Base-by-base conservation (phyloP, 2,797 vertebrate genomes). In the Intellagama lesueurii region DNA sequence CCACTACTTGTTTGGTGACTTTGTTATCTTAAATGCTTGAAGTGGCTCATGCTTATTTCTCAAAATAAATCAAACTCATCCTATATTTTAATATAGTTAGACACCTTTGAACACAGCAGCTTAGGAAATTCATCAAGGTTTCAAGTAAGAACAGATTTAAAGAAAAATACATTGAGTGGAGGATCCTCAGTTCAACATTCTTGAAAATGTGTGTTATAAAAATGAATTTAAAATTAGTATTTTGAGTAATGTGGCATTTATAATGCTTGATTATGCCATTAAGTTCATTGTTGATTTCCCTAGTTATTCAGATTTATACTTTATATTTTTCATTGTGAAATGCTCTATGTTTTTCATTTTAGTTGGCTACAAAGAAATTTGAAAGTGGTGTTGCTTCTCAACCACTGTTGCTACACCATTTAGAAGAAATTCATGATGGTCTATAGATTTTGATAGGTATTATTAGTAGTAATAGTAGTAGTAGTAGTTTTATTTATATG, bases 321-420 rank as follows among this genome's bases (percentile, higher is more conserved):
- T 82, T 64, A 40, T 86, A 28, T 47, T 40, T 77, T 11, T 83
- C 19, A 3, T 52, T 88, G 47, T 86, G 83, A 22, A 87, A 79
- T 40, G 40, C 3, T 70, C 56, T 40, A n/a, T n/a, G 44, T 5
- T 89, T 70, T 91, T 86, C 90, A 88, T 88, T 91, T 90, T 70
- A 28, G 35, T 92, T 17, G 30, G 5, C 9, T 91, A 88, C 72
- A 64, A 5, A 82, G 12, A 83, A 89, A 24, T 88, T 49, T 83
- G 86, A 89, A 87, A 87, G 64, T 92, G 72, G 85, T 94, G 86
- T 81, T 83, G 88, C 14, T 64, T 56, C 28, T 83, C 76, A n/a
- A 60, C 72, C 30, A 91, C 81, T 8, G 88, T 8, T 68, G 32
- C 88, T 7, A 6, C 70, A 24, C 12, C 85, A 30, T 28, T 7